Evolutionary conservation across 2,797 vertebrate species (phyloP).

Genomic region (Lutjanus campechanus): DNA sequence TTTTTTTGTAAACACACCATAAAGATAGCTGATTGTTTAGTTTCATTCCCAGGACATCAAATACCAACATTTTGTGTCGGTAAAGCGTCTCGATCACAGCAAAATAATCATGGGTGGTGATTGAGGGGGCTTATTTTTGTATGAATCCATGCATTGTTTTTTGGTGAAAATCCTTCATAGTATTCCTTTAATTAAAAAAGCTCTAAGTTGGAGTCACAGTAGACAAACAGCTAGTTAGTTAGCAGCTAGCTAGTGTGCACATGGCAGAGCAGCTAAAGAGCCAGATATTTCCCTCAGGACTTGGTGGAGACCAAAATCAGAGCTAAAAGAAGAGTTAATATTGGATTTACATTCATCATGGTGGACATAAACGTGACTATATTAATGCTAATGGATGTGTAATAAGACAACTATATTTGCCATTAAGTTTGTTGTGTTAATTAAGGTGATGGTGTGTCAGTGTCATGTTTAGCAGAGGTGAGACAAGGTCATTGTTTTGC

Average conservation of each 20-base stretch:
- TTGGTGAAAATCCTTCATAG: too few relatives aligned
- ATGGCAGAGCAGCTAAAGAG: constrained; percentile 8
- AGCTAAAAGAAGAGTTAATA: neutral
- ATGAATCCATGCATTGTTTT: too few relatives aligned
- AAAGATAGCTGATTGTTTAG: too few relatives aligned
- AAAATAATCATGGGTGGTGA: too few relatives aligned
- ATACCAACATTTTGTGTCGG: too few relatives aligned
- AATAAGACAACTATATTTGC: neutral
- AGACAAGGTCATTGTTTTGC: too few relatives aligned
- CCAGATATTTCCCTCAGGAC: neutral
- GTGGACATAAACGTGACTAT: neutral
- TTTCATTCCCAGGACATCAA: too few relatives aligned
- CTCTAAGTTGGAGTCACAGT: too few relatives aligned
- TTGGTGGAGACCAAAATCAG: constrained; percentile 8
- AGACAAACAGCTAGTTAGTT: neutral
- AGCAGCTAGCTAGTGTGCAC: neutral
- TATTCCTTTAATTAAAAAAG: too few relatives aligned
- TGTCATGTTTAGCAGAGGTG: neutral
- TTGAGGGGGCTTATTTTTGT: too few relatives aligned
- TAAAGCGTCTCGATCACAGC: too few relatives aligned
- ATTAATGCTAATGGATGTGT: neutral
- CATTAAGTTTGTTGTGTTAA: neutral
- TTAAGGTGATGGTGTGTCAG: neutral
- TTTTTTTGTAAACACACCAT: too few relatives aligned
- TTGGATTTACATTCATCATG: neutral